These are phyloP conservation scores for Forpus xanthops DNA, from an alignment of 2,797 vertebrate species.

Conservation along the genomic window DNA sequence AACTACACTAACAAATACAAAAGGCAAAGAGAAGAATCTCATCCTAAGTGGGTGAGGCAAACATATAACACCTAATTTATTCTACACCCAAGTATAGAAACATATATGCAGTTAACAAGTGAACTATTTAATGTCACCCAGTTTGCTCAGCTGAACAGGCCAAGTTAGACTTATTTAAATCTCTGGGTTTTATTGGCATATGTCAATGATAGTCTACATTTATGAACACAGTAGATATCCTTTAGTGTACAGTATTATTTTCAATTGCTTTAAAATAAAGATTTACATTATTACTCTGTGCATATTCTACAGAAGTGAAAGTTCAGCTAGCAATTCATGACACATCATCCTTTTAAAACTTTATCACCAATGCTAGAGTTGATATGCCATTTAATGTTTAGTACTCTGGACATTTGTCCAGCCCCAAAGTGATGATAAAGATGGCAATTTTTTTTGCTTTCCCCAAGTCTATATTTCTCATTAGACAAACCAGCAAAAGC, in stretches of 20 bases:
- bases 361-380: not conserved
- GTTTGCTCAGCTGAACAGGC: not conserved
- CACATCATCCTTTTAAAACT: not conserved
- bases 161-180: not conserved
- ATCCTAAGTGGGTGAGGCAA: not conserved
- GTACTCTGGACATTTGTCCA: not conserved
- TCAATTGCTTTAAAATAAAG: not conserved
- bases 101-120: not conserved
- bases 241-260: not conserved
- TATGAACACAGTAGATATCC: not conserved
- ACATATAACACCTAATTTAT: not conserved
- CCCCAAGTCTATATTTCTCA: not conserved
- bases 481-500: not conserved
- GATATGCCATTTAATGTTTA: not conserved
- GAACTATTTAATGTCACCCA: not conserved
- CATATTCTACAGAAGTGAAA: not conserved
- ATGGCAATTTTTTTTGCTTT: not conserved
- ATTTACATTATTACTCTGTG: not conserved
- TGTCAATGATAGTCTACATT: not conserved
- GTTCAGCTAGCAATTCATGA: not conserved
- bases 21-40: not conserved
- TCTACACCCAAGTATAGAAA: not conserved
- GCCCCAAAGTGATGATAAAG: not conserved
- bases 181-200: not conserved
- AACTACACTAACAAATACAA: not conserved